Evolutionary conservation across 2,113 vertebrate genomes (phyloP), one percentile per base, ranked within the genome.

Genomic region (Seriola quinqueradiata): DNA sequence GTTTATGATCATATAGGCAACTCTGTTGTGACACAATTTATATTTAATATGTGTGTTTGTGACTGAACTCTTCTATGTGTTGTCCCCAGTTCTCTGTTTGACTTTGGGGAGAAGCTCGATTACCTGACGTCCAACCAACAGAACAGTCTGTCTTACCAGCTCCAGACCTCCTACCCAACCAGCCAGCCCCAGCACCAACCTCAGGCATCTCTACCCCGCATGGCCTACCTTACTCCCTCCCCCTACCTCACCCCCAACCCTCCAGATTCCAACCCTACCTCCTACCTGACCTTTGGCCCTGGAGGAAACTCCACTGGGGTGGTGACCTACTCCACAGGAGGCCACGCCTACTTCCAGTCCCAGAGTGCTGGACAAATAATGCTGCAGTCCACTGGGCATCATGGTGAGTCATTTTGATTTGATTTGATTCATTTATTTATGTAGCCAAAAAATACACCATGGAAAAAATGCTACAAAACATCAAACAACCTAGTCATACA

Each of bases 221-320:
- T 96, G 23, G 79, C 96, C 1, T 92, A 95, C 77, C 95, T 95
- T 5, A 92, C 87, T 64, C 84, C 94, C 44, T 95, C 94, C 44
- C 92, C 95, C 0, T 93, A 79, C 67, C 93, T 97, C 66, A 88
- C 94, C 4, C 94, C 96, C 19, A 94, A 95, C 0, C 80, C 92
- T 5, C 83, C 87, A 0, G 91, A 95, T 0, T 95, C 93, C 50
- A 92, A 90, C 28, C 16, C 92, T 5, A 73, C 91, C 4, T 89
- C 93, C 52, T 96, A 96, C 69, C 87, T 96, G 5, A 8, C 94
- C 0, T 87, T 96, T 16, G 94, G 89, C 16, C 90, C 93, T 0
- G 87, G 93, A 9, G 92, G 87, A 23, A 92, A 81, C 55, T 92
- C 84, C 16, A 67, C 83, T 0, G 94, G 93, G 36, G 83, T 93